These are phyloP conservation scores for Hemicordylus capensis DNA, from an alignment of 2,113 vertebrate species.

Conservation along the genomic window DNA sequence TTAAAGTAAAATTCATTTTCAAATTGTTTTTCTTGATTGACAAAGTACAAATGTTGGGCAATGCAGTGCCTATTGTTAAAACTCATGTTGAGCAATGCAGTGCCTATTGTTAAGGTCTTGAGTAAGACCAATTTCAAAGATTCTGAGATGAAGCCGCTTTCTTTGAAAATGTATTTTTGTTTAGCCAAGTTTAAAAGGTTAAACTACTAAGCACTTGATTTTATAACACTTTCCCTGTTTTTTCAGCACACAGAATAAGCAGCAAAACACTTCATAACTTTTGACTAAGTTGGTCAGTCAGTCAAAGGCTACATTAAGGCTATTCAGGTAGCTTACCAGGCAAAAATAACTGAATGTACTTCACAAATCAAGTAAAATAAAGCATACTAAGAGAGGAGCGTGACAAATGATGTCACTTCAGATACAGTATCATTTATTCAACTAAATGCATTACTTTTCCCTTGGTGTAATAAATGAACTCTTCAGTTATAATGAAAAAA, in stretches of 20 bases:
- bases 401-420: constrained; percentile 72
- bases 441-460: constrained; percentile 71
- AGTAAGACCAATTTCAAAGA: not conserved
- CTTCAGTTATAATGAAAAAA: constrained; percentile 76
- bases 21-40: not conserved
- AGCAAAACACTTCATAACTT: no score
- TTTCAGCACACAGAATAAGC: not conserved
- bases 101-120: no score
- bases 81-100: no score
- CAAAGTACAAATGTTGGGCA: not conserved
- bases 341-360: constrained; percentile 63
- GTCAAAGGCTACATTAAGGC: not conserved
- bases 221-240: not conserved
- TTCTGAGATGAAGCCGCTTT: not conserved
- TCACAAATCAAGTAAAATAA: constrained; percentile 75
- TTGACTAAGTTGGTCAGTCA: not conserved
- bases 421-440: constrained; percentile 73
- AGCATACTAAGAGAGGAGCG: constrained; percentile 67
- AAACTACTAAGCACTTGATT: not conserved
- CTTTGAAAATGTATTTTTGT: not conserved
- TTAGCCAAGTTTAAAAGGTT: constrained; percentile 24
- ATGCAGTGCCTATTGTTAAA: not conserved
- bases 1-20: not conserved
- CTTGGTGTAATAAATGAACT: constrained; percentile 76
- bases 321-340: constrained; percentile 39